phyloP scores from a whole-genome alignment of 2,888 invertebrate genomes.

The Acanthosoma haemorrhoidale region DNA sequence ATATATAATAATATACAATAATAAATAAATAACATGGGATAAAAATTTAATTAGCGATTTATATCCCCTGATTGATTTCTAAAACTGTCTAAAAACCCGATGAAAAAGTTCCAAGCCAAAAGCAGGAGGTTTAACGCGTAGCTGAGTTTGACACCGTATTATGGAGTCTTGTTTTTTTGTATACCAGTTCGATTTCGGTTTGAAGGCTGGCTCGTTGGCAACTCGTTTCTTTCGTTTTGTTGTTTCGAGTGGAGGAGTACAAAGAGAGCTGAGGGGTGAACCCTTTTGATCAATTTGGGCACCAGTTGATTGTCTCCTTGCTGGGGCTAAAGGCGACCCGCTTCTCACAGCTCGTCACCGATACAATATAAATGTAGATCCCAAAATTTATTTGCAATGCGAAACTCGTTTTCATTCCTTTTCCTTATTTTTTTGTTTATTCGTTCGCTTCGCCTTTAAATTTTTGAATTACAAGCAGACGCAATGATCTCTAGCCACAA shows the following conservation, averaged over 20 bases:
- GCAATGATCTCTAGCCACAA: no score
- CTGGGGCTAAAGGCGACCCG: conserved; percentile 8
- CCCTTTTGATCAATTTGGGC: conserved; percentile 13
- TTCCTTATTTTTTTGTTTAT: neutral
- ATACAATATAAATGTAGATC: conserved; percentile 27
- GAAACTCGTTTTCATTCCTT: neutral
- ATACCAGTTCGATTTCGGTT: neutral
- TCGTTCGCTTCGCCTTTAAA: neutral
- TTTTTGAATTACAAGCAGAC: no score
- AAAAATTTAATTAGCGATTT: no score
- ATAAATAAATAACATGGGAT: no score
- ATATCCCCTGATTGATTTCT: no score
- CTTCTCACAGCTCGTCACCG: neutral
- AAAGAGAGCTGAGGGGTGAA: neutral
- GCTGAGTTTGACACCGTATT: no score
- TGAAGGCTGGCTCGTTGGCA: neutral
- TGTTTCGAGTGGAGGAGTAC: neutral
- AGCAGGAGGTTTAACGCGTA: no score
- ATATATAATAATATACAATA: no score
- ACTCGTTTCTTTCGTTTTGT: neutral
- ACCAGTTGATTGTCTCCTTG: neutral
- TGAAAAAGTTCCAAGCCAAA: no score
- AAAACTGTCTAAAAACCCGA: no score
- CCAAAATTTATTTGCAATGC: conserved; percentile 22
- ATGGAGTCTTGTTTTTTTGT: neutral